These are phyloP conservation scores for Seira sanloemensis DNA, from an alignment of 2,888 invertebrate genomes.

Conservation along the genomic window DNA sequence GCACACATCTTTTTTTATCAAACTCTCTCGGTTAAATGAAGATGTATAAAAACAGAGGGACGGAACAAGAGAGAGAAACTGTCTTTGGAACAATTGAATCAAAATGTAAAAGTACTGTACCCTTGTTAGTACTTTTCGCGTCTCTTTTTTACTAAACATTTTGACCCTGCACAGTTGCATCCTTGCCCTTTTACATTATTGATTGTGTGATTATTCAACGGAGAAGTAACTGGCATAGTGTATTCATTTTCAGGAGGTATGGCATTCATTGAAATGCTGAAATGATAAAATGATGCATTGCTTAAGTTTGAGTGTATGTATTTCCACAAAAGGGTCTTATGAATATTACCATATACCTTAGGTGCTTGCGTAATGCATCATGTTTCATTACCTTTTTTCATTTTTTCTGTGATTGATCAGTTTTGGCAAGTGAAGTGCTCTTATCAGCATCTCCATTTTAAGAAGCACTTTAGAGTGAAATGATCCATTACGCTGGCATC, in stretches of 20 bases:
- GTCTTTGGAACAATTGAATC: background rate
- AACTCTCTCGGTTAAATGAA: background rate
- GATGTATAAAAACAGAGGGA: background rate
- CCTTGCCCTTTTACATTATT: conserved; percentile 22
- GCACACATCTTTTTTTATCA: background rate
- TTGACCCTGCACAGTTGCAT: conserved; percentile 40
- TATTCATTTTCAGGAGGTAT: too few species aligned
- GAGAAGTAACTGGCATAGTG: too few species aligned
- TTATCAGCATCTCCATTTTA: conserved; percentile 27
- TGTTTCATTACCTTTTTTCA: background rate
- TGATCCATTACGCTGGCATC: conserved; percentile 30
- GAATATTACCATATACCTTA: too few species aligned
- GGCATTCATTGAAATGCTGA: too few species aligned
- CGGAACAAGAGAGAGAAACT: too few species aligned
- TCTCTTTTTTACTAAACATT: conserved; percentile 29
- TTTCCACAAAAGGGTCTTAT: too few species aligned
- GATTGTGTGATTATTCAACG: too few species aligned
- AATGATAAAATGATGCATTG: too few species aligned
- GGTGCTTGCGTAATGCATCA: background rate
- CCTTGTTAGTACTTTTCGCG: background rate
- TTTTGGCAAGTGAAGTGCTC: conserved; percentile 48
- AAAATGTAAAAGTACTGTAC: conserved; percentile 28
- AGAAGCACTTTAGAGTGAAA: conserved; percentile 38
- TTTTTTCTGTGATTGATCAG: conserved; percentile 41
- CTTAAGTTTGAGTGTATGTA: too few species aligned